These are phyloP conservation scores for Rhynchopsitta pachyrhyncha DNA, from an alignment of 2,113 vertebrate species.

Conservation along the genomic window DNA sequence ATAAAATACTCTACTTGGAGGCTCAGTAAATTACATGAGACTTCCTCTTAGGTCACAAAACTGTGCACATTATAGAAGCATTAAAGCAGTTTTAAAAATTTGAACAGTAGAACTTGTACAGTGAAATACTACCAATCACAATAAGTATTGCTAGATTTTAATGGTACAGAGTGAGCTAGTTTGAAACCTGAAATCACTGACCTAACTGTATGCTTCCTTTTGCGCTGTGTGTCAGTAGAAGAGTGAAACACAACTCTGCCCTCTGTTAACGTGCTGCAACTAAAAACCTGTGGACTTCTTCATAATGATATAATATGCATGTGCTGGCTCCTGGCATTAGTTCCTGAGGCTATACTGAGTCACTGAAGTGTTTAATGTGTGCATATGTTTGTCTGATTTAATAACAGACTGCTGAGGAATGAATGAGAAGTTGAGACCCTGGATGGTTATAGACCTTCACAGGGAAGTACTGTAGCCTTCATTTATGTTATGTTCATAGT, in stretches of 20 bases:
- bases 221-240: not conserved
- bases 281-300: not conserved
- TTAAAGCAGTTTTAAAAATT: not conserved
- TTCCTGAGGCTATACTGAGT: not conserved
- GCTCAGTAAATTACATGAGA: not conserved
- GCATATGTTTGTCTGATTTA: constrained; percentile 25
- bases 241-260: not conserved
- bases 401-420: constrained; percentile 25
- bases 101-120: not conserved
- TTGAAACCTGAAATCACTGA: not conserved
- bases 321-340: not conserved
- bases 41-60: not conserved
- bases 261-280: not conserved
- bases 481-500: not conserved
- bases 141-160: not conserved
- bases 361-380: not conserved
- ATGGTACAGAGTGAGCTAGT: not conserved
- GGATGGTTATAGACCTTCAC: not conserved
- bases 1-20: not conserved
- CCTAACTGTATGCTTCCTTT: not conserved
- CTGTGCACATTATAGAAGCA: not conserved
- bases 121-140: not conserved
- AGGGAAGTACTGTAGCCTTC: not conserved
- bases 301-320: not conserved
- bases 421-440: not conserved